These are phyloP conservation scores for Ectemnius cavifrons DNA, from an alignment of 2,888 invertebrate species.

Conservation along the genomic window DNA sequence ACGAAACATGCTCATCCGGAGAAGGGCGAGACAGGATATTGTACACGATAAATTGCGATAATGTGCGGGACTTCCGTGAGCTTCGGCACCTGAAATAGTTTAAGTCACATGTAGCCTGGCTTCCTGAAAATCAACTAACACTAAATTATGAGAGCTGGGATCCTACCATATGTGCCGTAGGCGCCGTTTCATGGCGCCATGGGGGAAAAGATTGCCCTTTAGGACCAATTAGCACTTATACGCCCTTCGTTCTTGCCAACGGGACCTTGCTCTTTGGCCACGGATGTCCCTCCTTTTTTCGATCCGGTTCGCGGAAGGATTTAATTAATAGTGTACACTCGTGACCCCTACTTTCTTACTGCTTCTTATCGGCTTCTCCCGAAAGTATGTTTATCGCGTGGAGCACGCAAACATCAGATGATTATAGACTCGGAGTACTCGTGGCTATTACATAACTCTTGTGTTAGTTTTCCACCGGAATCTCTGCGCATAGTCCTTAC, in stretches of 20 bases:
- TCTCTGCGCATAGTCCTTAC: neutral
- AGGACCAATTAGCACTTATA: constrained; percentile 73
- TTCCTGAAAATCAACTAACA: constrained; percentile 57
- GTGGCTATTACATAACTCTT: constrained; percentile 45
- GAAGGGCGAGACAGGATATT: constrained; percentile 32
- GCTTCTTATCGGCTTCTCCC: neutral
- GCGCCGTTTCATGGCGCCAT: constrained; percentile 67
- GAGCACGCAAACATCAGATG: neutral
- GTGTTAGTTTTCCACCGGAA: constrained; percentile 30
- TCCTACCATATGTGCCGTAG: constrained; percentile 61
- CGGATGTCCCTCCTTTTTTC: constrained; percentile 13
- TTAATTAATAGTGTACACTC: constrained; percentile 30
- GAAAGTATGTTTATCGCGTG: neutral
- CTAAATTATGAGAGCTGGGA: constrained; percentile 63
- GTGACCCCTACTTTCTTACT: neutral
- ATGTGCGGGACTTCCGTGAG: constrained; percentile 57
- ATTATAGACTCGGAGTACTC: neutral
- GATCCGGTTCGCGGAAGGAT: constrained; percentile 33
- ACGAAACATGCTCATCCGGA: too few relatives aligned
- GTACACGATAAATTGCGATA: constrained; percentile 58
- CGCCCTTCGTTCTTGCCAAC: constrained; percentile 46
- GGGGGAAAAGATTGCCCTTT: constrained; percentile 57
- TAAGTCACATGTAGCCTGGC: constrained; percentile 52
- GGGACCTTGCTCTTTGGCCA: neutral
- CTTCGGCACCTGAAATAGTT: constrained; percentile 66